Base-by-base conservation (phyloP, 2,888 invertebrate species). In the Lasioglossum zephyrum region DNA sequence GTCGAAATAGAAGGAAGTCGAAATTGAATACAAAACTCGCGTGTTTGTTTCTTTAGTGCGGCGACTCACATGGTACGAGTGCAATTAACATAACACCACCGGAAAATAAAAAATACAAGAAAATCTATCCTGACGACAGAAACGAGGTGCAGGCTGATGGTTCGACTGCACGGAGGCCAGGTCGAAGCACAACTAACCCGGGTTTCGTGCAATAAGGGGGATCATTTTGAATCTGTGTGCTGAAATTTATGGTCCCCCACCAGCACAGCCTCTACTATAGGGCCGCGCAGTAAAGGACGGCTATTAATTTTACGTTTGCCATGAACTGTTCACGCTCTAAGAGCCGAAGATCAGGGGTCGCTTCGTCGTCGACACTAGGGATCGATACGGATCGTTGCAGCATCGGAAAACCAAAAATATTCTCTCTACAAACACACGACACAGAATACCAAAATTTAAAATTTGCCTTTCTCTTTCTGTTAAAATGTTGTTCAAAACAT, bases 191-290 rank as follows among this genome's bases (percentile, higher is more conserved):
- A 92, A 95, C 94, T 94, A 94, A 93, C 91, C 88, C 82, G 94
- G 93, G 93, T 94, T 94, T 93, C 92, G 92, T 93, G 95, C 95
- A 95, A 95, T 95, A 95, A 95, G 95, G 95, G 95, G 95, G 95
- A 95, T 96, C 95, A 95, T 95, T 95, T 94, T 95, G 95, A 95
- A 95, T 95, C 95, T 95, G 95, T 95, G 95, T 94, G 94, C 93
- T 95, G 95, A 96, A 96, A 96, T 96, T 96, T 96, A 96, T 96
- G 94, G 94, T 86, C 90, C 93, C 92, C 92, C 93, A 86, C 89
- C 90, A 92, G 73, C 73, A 57, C 74, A 76, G 77, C 84, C 83
- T 73, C 77, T 86, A 84, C 82, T 82, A 87, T 87, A 83, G 91
- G 87, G 89, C 87, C 73, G 80, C 88, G 81, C 89, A 85, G 87